Conservation (phyloP, 1,140 invertebrate genomes). For the Zelostemma sp. region DNA sequence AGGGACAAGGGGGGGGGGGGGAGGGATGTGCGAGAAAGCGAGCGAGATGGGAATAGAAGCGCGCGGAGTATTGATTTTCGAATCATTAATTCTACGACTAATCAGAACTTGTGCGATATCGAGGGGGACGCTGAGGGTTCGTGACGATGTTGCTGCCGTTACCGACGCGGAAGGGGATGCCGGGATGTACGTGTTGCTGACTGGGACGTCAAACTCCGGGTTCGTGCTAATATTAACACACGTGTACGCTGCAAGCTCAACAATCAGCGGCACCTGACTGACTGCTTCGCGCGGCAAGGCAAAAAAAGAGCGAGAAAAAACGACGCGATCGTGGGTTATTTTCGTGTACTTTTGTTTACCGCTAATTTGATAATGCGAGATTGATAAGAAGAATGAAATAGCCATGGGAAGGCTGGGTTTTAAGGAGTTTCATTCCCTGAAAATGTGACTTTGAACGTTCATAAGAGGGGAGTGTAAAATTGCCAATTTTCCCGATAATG, state of each 20-base stretch:
- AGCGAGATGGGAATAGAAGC: not conserved
- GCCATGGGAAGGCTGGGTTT: too few species aligned
- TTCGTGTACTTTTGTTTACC: not conserved
- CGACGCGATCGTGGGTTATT: constrained; percentile 4
- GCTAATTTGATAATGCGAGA: too few species aligned
- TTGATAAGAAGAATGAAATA: too few species aligned
- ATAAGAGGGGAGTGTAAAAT: constrained; percentile 66
- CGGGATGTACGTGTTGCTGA: constrained; percentile 54
- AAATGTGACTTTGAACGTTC: too few species aligned
- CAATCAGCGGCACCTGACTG: constrained; percentile 38
- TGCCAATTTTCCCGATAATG: constrained; percentile 68
- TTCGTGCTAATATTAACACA: constrained; percentile 54
- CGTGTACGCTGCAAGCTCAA: constrained; percentile 24
- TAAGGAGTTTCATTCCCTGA: too few species aligned
- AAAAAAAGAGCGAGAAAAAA: constrained; percentile 1
- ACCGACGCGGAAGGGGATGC: constrained; percentile 32
- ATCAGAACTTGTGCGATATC: constrained; percentile 67
- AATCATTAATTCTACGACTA: constrained; percentile 71
- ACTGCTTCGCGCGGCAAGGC: not conserved
- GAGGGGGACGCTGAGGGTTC: constrained; percentile 47
- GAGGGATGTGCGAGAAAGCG: not conserved
- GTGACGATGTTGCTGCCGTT: constrained; percentile 38
- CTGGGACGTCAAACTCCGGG: constrained; percentile 59
- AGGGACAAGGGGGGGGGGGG: constrained; percentile 22
- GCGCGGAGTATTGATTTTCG: constrained; percentile 67